A percentile compares a stretch with the other conserved stretches of the same genome.
Conservation (phyloP, 2,797 vertebrate genomes). For the Phoeniculus purpureus region DNA sequence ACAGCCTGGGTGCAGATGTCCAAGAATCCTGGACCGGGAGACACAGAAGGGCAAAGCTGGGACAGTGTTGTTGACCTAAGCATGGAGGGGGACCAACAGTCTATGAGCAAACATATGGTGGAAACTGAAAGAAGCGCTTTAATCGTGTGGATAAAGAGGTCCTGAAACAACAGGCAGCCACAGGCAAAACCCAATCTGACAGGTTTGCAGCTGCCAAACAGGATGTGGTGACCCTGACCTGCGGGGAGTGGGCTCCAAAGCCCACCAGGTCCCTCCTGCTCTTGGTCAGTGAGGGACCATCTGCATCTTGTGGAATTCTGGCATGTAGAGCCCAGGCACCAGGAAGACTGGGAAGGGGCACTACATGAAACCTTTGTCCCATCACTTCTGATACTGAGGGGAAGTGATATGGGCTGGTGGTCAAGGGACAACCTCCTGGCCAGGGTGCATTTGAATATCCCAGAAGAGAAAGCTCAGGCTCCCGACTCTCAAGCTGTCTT, state of each 20-base stretch:
- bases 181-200: not conserved
- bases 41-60: not conserved
- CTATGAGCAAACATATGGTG: not conserved
- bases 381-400: not conserved
- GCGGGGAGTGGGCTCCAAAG: not conserved
- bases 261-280: not conserved
- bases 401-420: not conserved
- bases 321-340: not conserved
- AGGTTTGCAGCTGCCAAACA: not conserved
- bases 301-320: not conserved
- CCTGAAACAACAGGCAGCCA: not conserved
- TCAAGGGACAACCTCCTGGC: not conserved
- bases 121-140: not conserved
- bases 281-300: not conserved
- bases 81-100: not conserved
- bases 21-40: not conserved
- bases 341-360: not conserved
- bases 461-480: not conserved
- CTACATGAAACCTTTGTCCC: not conserved
- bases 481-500: not conserved
- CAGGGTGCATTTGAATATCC: not conserved
- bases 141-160: not conserved
- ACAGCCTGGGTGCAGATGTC: not conserved
- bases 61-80: not conserved
- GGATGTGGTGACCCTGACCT: not conserved